Evolutionary conservation across 2,888 invertebrate genomes (phyloP).

Genomic region (Prostheceraeus crozeri): DNA sequence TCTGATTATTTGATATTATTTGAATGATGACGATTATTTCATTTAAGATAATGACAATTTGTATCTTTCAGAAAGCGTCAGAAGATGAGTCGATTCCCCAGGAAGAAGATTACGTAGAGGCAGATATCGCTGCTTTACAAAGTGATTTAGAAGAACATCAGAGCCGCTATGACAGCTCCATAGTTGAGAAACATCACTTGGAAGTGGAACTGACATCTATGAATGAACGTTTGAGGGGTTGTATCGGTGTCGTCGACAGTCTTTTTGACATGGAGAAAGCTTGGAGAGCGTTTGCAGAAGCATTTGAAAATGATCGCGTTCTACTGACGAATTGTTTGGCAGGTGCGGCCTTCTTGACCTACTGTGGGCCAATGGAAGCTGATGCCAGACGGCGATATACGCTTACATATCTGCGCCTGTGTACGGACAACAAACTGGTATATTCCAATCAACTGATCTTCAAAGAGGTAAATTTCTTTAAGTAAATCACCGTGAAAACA

Average conservation of each 20-base stretch:
- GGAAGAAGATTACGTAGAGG: conserved; percentile 39
- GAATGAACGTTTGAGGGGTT: conserved; percentile 54
- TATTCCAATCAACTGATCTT: conserved; percentile 1
- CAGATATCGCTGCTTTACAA: conserved; percentile 44
- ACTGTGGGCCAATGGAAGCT: conserved; percentile 51
- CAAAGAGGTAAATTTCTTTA: neutral
- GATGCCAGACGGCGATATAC: conserved; percentile 47
- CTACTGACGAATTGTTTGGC: conserved; percentile 53
- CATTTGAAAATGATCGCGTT: conserved; percentile 36
- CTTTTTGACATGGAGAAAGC: conserved; percentile 33
- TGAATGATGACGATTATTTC: conserved; percentile 10
- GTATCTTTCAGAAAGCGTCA: neutral
- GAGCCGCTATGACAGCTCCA: conserved; percentile 51
- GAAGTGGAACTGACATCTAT: conserved; percentile 54
- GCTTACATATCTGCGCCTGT: conserved; percentile 29
- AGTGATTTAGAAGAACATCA: conserved; percentile 48
- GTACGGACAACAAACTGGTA: conserved; percentile 18
- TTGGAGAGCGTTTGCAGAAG: neutral
- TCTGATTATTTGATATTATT: too few relatives aligned
- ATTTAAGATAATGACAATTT: conserved; percentile 11
- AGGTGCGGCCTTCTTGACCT: conserved; percentile 54
- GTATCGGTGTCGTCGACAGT: conserved; percentile 51
- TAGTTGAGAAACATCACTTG: conserved; percentile 54
- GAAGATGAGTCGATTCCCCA: conserved; percentile 32
- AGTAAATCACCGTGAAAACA: too few relatives aligned